phyloP scores from a whole-genome alignment of 2,888 invertebrate genomes.

The Mesorhabditis spiculigera region DNA sequence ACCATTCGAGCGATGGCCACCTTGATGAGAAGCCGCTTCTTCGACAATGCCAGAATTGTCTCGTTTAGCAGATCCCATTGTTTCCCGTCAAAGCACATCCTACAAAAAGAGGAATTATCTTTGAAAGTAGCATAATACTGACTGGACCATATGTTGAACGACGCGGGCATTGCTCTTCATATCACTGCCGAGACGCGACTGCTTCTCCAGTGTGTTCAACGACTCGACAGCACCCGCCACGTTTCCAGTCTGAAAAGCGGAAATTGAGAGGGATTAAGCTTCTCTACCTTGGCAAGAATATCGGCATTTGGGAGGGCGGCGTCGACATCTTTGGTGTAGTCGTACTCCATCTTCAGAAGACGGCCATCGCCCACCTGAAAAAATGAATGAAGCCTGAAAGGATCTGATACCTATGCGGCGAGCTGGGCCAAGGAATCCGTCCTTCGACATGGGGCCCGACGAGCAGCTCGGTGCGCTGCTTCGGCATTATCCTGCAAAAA shows the following conservation, averaged over 20 bases:
- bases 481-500: slow-evolving; percentile 10
- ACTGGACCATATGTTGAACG: too few relatives aligned
- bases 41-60: too few relatives aligned
- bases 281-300: slow-evolving; percentile 70
- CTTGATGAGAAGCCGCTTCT: too few relatives aligned
- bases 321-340: slow-evolving; percentile 86
- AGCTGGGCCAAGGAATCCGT: slow-evolving; percentile 38
- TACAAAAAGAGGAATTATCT: too few relatives aligned
- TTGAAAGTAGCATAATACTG: too few relatives aligned
- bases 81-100: too few relatives aligned
- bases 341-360: slow-evolving; percentile 84
- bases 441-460: slow-evolving; percentile 41
- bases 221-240: too few relatives aligned
- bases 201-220: too few relatives aligned
- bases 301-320: slow-evolving; percentile 89
- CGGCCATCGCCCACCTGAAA: slow-evolving; percentile 53
- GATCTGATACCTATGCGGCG: slow-evolving; percentile 31
- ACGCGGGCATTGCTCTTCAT: too few relatives aligned
- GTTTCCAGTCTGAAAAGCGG: slow-evolving; percentile 67
- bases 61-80: too few relatives aligned
- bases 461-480: slow-evolving; percentile 28
- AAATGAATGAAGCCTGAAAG: background rate
- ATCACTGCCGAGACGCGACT: too few relatives aligned
- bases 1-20: too few relatives aligned
- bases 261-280: slow-evolving; percentile 1